Percentiles rank a stretch among this genome's conserved stretches.
Conservation (phyloP, 2,888 invertebrate species). For the Callosobruchus maculatus region DNA sequence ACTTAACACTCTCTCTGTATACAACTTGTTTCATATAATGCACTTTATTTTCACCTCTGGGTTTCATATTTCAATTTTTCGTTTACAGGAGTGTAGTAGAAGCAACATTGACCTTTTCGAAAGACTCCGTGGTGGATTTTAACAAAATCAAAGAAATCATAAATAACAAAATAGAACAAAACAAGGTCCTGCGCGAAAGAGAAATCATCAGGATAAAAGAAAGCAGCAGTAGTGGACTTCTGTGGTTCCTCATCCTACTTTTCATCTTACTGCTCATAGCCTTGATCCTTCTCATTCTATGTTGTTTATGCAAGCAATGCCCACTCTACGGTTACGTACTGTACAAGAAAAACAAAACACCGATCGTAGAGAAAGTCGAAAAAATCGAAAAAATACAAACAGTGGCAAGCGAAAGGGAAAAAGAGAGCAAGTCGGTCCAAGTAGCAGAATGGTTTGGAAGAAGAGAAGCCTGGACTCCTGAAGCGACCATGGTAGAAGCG, state of each 20-base stretch:
- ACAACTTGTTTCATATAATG: no score
- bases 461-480: conserved; percentile 85
- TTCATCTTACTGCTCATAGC: conserved; percentile 71
- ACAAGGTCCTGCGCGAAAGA: conserved; percentile 11
- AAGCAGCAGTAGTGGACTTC: conserved; percentile 56
- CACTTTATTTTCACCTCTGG: no score
- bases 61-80: no score
- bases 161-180: conserved; percentile 26
- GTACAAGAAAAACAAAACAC: conserved; percentile 71
- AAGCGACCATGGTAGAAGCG: conserved; percentile 48
- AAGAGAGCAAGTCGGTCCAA: conserved; percentile 72
- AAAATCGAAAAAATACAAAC: conserved; percentile 18
- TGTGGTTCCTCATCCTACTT: conserved; percentile 74
- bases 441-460: conserved; percentile 72
- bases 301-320: conserved; percentile 81
- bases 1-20: no score
- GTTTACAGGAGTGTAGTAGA: conserved; percentile 66
- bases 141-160: conserved; percentile 66
- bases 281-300: conserved; percentile 68
- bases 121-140: conserved; percentile 66
- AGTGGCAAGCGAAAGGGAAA: conserved; percentile 58
- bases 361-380: conserved; percentile 58
- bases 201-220: conserved; percentile 24
- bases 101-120: conserved; percentile 64
- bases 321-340: conserved; percentile 77